Conservation (phyloP, 2,797 vertebrate species). For the Notolabrus celidotus region DNA sequence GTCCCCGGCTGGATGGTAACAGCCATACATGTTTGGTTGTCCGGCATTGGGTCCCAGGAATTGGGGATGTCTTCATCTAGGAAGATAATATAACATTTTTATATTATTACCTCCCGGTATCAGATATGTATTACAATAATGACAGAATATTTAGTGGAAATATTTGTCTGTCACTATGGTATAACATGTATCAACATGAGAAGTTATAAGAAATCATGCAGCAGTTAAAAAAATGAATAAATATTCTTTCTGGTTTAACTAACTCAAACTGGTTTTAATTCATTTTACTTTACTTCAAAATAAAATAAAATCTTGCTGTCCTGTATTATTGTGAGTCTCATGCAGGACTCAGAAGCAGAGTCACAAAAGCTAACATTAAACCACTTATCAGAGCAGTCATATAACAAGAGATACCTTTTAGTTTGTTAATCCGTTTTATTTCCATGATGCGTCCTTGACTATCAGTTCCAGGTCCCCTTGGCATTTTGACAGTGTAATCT, state of each 20-base stretch:
- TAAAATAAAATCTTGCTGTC: neutral
- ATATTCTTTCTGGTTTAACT: neutral
- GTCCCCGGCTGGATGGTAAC: slow-evolving; percentile 63
- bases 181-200: no score
- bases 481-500: slow-evolving; percentile 80
- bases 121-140: neutral
- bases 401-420: slow-evolving; percentile 79
- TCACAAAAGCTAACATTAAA: neutral
- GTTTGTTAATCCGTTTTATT: slow-evolving; percentile 83
- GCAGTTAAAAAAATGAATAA: no score
- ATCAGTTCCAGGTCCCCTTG: slow-evolving; percentile 69
- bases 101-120: neutral
- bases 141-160: neutral
- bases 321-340: neutral
- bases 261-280: neutral
- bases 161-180: no score
- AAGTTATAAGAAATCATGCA: no score
- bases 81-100: neutral
- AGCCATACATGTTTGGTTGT: neutral
- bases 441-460: slow-evolving; percentile 62
- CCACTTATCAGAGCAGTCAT: neutral
- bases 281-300: neutral
- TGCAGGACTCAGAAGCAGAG: neutral
- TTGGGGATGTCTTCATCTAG: slow-evolving; percentile 72
- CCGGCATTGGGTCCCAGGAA: slow-evolving; percentile 85